phyloP scores from a whole-genome alignment of 2,113 vertebrate species.

The Alethe castanea region DNA sequence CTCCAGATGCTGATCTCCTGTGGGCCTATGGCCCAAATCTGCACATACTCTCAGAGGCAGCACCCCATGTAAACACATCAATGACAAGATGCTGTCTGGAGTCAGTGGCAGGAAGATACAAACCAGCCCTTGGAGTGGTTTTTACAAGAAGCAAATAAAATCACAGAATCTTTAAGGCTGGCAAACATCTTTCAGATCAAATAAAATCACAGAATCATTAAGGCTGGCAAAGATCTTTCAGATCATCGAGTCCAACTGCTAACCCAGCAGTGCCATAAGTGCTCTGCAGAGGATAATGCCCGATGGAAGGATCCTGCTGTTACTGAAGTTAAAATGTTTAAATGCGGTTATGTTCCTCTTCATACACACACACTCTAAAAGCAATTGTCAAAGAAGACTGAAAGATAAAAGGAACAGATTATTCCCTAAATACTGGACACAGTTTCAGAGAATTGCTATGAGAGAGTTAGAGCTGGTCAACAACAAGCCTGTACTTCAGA shows the following conservation, averaged over 20 bases:
- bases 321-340: background rate
- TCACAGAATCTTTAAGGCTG: background rate
- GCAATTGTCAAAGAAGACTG: background rate
- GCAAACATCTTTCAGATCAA: background rate
- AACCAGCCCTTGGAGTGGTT: background rate
- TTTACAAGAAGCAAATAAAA: background rate
- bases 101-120: background rate
- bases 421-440: background rate
- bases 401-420: background rate
- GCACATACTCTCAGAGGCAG: background rate
- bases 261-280: background rate
- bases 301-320: background rate
- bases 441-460: background rate
- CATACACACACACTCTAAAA: background rate
- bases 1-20: background rate
- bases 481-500: background rate
- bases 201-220: background rate
- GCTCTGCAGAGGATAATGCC: background rate
- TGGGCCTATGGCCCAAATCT: background rate
- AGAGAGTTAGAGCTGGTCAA: background rate
- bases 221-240: background rate
- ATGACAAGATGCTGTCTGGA: background rate
- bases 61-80: background rate
- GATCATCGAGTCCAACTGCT: background rate
- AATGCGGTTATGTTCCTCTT: background rate